phyloP scores from a whole-genome alignment of 2,888 invertebrate species.

The Unio delphinus region DNA sequence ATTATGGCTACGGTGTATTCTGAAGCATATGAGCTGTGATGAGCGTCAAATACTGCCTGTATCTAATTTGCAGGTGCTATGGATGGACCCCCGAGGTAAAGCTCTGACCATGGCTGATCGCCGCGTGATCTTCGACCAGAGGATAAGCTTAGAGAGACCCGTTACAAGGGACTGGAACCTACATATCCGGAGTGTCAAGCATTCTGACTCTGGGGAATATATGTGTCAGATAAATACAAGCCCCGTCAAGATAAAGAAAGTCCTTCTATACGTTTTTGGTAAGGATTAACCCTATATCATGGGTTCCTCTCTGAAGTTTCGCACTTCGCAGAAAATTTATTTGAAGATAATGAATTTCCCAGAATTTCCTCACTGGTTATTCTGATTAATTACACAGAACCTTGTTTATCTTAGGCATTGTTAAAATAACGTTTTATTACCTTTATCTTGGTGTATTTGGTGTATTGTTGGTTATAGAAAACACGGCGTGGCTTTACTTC shows the following conservation, averaged over 20 bases:
- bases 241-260: slow-evolving; percentile 63
- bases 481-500: too few species aligned
- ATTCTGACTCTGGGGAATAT: slow-evolving; percentile 63
- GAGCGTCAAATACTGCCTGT: too few species aligned
- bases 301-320: too few species aligned
- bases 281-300: slow-evolving; percentile 15
- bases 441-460: too few species aligned
- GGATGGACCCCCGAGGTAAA: slow-evolving; percentile 60
- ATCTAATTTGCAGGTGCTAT: slow-evolving; percentile 56
- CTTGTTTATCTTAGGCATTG: too few species aligned
- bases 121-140: slow-evolving; percentile 62
- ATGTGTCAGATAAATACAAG: slow-evolving; percentile 66
- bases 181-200: slow-evolving; percentile 57
- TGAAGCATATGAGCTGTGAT: not conserved
- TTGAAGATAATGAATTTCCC: too few species aligned
- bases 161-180: slow-evolving; percentile 67
- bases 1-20: not conserved
- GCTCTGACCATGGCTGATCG: slow-evolving; percentile 56
- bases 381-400: too few species aligned
- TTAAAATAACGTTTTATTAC: too few species aligned
- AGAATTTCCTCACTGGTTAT: too few species aligned
- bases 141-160: slow-evolving; percentile 65
- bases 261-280: slow-evolving; percentile 66
- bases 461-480: too few species aligned
- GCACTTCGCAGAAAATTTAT: too few species aligned